Conservation (phyloP, 2,888 invertebrate species). For the Itoplectis maculator region DNA sequence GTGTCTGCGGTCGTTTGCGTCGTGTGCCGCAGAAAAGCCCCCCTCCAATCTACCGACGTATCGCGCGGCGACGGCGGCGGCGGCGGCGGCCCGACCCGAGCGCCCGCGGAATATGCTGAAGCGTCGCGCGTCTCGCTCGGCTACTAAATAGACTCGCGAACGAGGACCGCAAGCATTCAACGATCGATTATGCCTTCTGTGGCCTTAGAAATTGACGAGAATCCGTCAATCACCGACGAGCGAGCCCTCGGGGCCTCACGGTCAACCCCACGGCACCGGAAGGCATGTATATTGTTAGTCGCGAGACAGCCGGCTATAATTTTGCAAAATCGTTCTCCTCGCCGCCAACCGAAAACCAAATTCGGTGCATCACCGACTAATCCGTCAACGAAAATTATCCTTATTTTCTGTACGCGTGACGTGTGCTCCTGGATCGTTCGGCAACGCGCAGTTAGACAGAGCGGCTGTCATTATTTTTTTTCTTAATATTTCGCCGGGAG, state of each 20-base stretch:
- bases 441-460: not conserved
- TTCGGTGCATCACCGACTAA: not conserved
- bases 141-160: constrained; percentile 59
- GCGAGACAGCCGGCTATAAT: constrained; percentile 11
- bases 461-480: not conserved
- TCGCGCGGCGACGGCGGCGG: no score
- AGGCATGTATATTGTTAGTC: constrained; percentile 45
- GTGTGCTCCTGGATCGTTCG: not conserved
- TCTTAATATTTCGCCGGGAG: not conserved
- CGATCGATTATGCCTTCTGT: constrained; percentile 51
- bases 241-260: not conserved
- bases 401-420: constrained; percentile 13
- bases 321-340: not conserved
- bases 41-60: constrained; percentile 54
- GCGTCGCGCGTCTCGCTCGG: constrained; percentile 7
- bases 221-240: constrained; percentile 54
- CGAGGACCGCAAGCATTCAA: constrained; percentile 45
- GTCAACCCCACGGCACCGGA: constrained; percentile 9
- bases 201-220: constrained; percentile 21
- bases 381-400: constrained; percentile 28
- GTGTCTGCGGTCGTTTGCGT: constrained; percentile 58
- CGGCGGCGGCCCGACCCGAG: no score
- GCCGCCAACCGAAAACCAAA: not conserved
- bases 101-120: no score
- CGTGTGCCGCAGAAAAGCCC: constrained; percentile 57